These are phyloP conservation scores for Plectropomus leopardus DNA, from an alignment of 2,113 vertebrate genomes.

Conservation along the genomic window DNA sequence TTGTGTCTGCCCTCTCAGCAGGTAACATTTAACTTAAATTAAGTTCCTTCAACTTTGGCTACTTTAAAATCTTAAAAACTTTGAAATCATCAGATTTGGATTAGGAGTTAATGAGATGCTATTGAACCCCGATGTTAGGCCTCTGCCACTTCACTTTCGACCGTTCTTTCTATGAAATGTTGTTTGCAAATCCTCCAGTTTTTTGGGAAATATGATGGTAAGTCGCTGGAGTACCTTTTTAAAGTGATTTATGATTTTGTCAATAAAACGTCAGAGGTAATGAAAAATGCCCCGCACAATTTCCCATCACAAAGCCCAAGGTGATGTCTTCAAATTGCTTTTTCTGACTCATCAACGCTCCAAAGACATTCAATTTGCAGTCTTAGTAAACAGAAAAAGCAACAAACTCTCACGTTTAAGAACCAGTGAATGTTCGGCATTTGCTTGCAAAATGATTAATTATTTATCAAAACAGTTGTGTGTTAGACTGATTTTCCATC, in stretches of 20 bases:
- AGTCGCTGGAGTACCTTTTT: neutral
- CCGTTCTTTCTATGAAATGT: neutral
- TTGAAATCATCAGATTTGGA: no score
- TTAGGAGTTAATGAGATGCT: neutral
- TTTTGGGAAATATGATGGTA: neutral
- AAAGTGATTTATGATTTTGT: neutral
- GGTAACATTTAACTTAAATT: no score
- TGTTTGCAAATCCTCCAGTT: neutral
- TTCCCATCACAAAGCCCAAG: neutral
- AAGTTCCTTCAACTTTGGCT: no score
- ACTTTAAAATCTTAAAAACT: no score
- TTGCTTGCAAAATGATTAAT: neutral
- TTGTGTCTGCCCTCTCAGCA: no score
- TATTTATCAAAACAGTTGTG: neutral
- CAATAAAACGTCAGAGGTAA: neutral
- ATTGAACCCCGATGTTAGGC: neutral
- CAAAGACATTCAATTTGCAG: neutral
- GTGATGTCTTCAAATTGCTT: constrained; percentile 1
- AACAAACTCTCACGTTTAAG: neutral
- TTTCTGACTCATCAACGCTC: neutral
- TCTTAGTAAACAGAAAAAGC: neutral
- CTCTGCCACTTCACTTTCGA: neutral
- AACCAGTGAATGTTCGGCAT: neutral
- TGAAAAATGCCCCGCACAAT: neutral
- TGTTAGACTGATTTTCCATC: neutral